A percentile compares a stretch with the other conserved stretches of the same genome.
Evolutionary conservation across 2,797 vertebrate species (phyloP).

Genomic region (Phoeniculus purpureus): DNA sequence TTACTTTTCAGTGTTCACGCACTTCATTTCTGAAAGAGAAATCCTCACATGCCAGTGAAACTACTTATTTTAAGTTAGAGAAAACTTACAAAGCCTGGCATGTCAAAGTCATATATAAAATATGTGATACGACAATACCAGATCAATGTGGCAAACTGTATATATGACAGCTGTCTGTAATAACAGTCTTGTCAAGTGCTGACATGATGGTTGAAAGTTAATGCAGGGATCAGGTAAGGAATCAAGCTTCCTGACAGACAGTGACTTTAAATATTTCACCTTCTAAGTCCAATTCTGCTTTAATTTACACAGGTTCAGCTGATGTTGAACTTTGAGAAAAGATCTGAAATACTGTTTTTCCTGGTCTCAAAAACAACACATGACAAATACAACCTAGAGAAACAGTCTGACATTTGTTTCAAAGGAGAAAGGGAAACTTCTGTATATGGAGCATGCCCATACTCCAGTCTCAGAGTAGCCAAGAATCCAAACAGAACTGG

Average conservation of each 20-base stretch:
- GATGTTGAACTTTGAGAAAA: not conserved
- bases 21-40: not conserved
- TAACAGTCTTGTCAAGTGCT: not conserved
- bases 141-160: not conserved
- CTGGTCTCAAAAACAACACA: not conserved
- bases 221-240: not conserved
- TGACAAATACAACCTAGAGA: not conserved
- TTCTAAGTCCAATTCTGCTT: not conserved
- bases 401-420: not conserved
- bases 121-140: not conserved
- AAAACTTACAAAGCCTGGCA: not conserved
- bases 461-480: not conserved
- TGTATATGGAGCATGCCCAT: rapidly evolving
- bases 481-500: not conserved
- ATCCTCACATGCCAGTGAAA: not conserved
- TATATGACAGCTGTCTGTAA: constrained; percentile 17
- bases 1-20: not conserved
- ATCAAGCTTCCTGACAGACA: not conserved
- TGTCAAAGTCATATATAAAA: not conserved
- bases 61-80: not conserved
- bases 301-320: not conserved
- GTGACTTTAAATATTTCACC: not conserved
- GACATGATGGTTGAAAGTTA: not conserved
- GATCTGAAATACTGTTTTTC: not conserved
- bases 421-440: not conserved